phyloP scores from a whole-genome alignment of 2,113 vertebrate genomes.

The Zosterops borbonicus region DNA sequence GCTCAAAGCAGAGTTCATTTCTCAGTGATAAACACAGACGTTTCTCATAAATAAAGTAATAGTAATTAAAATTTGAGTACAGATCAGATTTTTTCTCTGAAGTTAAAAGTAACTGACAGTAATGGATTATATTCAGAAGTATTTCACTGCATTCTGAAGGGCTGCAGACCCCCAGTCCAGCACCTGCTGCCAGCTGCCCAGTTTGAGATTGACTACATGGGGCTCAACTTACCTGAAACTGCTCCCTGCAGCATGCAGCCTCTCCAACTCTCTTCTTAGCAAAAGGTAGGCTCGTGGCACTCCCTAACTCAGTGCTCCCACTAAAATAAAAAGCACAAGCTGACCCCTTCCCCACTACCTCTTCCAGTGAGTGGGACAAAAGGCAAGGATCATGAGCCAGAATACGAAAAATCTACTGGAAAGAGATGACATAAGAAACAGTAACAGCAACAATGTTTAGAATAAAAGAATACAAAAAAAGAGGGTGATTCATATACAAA shows the following conservation, averaged over 20 bases:
- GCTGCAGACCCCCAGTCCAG: background rate
- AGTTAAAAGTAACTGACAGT: background rate
- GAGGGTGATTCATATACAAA: background rate
- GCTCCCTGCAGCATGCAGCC: fast-evolving
- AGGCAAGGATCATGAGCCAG: background rate
- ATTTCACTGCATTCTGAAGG: background rate
- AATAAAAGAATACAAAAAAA: background rate
- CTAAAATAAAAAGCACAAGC: background rate
- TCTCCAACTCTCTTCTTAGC: background rate
- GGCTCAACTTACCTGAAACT: background rate
- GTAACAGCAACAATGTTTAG: background rate
- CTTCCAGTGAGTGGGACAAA: background rate
- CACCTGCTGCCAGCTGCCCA: background rate
- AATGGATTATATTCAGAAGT: background rate
- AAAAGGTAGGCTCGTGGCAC: background rate
- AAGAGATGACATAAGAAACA: background rate
- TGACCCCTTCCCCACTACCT: no score
- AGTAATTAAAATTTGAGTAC: background rate
- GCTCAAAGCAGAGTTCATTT: background rate
- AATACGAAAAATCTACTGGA: background rate
- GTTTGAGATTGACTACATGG: fast-evolving
- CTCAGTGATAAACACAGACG: slow-evolving; percentile 19
- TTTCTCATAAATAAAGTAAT: slow-evolving; percentile 14
- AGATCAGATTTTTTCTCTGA: background rate
- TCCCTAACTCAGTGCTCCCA: background rate